Base-by-base conservation (phyloP, 1,140 invertebrate species). In the Drosophila asahinai region DNA sequence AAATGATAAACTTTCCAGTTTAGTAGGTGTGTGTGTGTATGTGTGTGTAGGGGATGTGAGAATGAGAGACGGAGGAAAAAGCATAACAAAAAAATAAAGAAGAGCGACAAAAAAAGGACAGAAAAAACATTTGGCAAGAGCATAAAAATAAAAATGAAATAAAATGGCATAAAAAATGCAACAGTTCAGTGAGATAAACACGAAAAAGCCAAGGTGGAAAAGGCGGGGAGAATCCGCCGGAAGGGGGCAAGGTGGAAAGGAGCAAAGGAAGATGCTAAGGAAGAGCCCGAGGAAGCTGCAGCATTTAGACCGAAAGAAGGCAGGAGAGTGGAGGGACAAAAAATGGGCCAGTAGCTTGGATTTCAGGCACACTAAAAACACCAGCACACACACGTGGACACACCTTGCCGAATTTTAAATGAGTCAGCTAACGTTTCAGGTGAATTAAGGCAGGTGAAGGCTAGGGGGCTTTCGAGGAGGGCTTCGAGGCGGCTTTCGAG, bases 121-220 rank as follows among this genome's bases (percentile, higher is more conserved):
- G 61, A 76, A 65, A 76, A 75, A 66, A 59, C 64, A 83, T 71
- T 83, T 74, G 75, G 75, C 62, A 57, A 57, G 33, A 86, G 75
- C 84, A 79, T 81, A 79, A 83, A 87, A 89, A 84, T 84, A 90
- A 89, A 80, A 74, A 77, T 77, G 64, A 77, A 81, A 81, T 81
- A 81, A 82, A 80, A 81, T 84, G 55, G 74, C 78, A 89, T 89
- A 76, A 89, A 89, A 89, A 89, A 89, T 89, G 84, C 84, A 89
- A 89, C 86, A 87, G 81, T 83, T 58, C 49, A 54, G 65, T 71
- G 60, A 52, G 74, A 86, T 84, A 81, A 84, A 70, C 83, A 86
- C 64, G 57, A 86, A 74, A 71, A 68, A 68, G 67, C 67, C 49
- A 71, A 57, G 64, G 48, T 68, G 68, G 71, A 71, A 19, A 51